These are phyloP conservation scores for Acrobasis suavella DNA, from an alignment of 2,888 invertebrate genomes.

Conservation along the genomic window DNA sequence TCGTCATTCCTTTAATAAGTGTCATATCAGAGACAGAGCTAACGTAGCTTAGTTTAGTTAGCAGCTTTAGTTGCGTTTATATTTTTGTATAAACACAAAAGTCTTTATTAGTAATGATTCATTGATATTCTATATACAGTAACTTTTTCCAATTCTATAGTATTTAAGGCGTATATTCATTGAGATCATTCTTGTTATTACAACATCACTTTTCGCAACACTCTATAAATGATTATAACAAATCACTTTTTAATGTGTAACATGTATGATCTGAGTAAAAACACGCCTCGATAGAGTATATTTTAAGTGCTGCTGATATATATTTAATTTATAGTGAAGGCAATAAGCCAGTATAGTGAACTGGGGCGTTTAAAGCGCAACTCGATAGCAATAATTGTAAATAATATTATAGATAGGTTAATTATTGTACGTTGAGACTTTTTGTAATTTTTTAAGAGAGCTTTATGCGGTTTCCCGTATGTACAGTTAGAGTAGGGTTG, in stretches of 20 bases:
- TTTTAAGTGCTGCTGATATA: constrained; percentile 44
- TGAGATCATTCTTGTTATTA: constrained; percentile 14
- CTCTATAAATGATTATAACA: neutral
- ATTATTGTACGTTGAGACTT: constrained; percentile 76
- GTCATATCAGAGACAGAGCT: constrained; percentile 67
- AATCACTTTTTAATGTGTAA: neutral
- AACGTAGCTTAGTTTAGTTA: constrained; percentile 32
- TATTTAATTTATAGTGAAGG: constrained; percentile 63
- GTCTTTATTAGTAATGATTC: neutral
- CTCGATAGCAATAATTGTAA: constrained; percentile 80
- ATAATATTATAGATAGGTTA: constrained; percentile 77
- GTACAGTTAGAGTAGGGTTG: constrained; percentile 65
- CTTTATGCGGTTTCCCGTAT: constrained; percentile 73
- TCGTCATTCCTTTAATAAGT: constrained; percentile 68
- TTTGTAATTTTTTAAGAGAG: constrained; percentile 80
- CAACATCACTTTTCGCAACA: neutral
- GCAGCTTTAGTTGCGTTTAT: constrained; percentile 59
- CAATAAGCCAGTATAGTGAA: constrained; percentile 68
- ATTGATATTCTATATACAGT: constrained; percentile 8
- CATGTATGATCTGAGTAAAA: constrained; percentile 17
- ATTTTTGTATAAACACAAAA: constrained; percentile 40
- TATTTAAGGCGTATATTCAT: constrained; percentile 23
- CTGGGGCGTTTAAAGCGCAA: constrained; percentile 77
- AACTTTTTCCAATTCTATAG: constrained; percentile 27
- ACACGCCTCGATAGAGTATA: constrained; percentile 48